Evolutionary conservation across 2,888 invertebrate species (phyloP).

Genomic region (Aleiodes testaceus): DNA sequence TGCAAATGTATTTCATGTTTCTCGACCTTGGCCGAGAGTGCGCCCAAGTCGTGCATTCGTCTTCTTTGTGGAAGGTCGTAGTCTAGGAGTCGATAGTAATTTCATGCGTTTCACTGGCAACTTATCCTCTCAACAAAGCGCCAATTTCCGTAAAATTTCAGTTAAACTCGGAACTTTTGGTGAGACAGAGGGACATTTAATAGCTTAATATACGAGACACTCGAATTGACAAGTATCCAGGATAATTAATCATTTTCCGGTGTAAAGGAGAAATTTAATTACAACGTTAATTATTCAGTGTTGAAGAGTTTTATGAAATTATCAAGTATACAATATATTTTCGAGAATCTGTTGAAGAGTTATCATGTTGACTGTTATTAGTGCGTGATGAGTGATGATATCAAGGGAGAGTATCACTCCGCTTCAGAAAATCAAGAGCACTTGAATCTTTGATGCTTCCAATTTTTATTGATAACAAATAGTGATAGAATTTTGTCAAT

Average conservation of each 20-base stretch:
- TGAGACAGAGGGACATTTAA: too few species aligned
- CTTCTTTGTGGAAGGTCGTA: slow-evolving; percentile 41
- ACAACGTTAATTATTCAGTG: neutral
- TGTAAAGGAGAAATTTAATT: too few species aligned
- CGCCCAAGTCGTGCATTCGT: slow-evolving; percentile 45
- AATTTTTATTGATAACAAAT: neutral
- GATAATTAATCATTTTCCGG: too few species aligned
- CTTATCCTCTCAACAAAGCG: neutral
- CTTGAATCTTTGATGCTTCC: neutral
- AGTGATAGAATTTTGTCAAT: neutral
- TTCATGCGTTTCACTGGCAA: slow-evolving; percentile 32
- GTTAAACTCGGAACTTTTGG: too few species aligned
- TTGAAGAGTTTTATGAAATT: slow-evolving; percentile 4
- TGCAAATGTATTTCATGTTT: slow-evolving; percentile 41
- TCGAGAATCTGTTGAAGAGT: neutral
- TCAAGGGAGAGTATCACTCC: neutral
- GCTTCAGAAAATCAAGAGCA: neutral
- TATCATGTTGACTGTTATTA: neutral
- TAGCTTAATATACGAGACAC: too few species aligned
- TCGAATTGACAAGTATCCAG: too few species aligned
- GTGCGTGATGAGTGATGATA: neutral
- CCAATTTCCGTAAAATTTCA: neutral
- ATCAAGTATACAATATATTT: slow-evolving; percentile 1
- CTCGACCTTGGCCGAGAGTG: slow-evolving; percentile 54
- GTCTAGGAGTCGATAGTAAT: slow-evolving; percentile 49